Percentiles rank a stretch among this genome's conserved stretches.
These are phyloP conservation scores for Aspidapion aeneum DNA, from an alignment of 2,888 invertebrate genomes.

Conservation along the genomic window DNA sequence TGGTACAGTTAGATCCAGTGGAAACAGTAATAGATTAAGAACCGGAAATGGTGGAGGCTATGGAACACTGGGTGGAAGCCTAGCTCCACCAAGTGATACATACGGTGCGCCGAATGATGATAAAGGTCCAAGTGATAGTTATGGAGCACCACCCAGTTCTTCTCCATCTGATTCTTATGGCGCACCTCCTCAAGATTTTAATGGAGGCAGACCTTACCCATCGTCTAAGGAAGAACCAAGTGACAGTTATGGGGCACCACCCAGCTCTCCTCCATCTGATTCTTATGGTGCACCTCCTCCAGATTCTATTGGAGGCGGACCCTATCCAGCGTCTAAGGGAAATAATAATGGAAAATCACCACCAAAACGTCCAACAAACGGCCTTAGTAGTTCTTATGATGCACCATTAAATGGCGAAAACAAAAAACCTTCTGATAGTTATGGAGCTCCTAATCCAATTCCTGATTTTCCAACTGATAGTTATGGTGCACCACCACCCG, in stretches of 20 bases:
- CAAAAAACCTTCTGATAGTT: too few species aligned
- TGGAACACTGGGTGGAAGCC: background rate
- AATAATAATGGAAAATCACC: background rate
- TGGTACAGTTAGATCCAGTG: background rate
- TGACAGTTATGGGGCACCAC: background rate
- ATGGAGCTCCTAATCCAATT: background rate
- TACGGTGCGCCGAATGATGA: background rate
- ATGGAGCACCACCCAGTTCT: background rate
- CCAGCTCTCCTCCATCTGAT: background rate
- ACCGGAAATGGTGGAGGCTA: background rate
- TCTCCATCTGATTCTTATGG: background rate
- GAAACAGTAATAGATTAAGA: background rate
- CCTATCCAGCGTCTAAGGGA: background rate
- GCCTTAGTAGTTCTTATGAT: background rate
- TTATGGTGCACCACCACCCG: constrained; percentile 1
- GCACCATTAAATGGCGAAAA: background rate
- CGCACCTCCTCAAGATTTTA: background rate
- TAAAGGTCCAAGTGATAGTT: background rate
- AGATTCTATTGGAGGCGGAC: background rate
- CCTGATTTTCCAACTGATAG: background rate
- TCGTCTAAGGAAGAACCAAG: background rate
- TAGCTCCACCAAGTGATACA: background rate
- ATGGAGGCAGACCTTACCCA: background rate
- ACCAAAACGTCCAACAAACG: background rate
- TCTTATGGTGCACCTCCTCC: background rate